A percentile compares a stretch with the other conserved stretches of the same genome.
These are phyloP conservation scores for Sylvia atricapilla DNA, from an alignment of 2,113 vertebrate genomes.

Conservation along the genomic window DNA sequence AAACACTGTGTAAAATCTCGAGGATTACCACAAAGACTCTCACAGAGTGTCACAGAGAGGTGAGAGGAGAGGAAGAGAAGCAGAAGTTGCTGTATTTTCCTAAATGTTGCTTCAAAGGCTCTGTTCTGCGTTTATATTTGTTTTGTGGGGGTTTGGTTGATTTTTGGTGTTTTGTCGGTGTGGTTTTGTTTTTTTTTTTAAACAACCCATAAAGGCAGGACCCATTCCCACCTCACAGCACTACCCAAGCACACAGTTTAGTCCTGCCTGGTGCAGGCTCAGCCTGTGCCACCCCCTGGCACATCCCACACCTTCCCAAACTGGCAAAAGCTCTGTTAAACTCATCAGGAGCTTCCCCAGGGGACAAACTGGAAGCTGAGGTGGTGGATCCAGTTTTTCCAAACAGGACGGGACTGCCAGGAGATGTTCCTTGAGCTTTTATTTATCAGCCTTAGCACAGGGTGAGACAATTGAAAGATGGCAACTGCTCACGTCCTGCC, in stretches of 20 bases:
- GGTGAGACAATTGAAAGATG: too few species aligned
- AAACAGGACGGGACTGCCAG: too few species aligned
- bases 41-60: neutral
- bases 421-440: too few species aligned
- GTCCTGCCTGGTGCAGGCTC: neutral
- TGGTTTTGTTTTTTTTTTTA: neutral
- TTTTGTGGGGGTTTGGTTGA: neutral
- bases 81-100: neutral
- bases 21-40: neutral
- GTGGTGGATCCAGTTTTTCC: too few species aligned
- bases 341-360: neutral
- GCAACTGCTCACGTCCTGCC: too few species aligned
- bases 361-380: neutral
- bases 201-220: neutral
- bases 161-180: neutral
- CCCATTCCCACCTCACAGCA: neutral
- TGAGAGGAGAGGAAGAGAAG: neutral
- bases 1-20: neutral
- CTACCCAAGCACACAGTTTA: rapidly evolving
- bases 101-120: neutral
- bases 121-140: neutral
- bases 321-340: neutral
- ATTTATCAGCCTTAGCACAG: too few species aligned
- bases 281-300: rapidly evolving
- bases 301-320: neutral